Evolutionary conservation across 2,888 invertebrate genomes (phyloP).

Genomic region (Hylaea fasciaria): DNA sequence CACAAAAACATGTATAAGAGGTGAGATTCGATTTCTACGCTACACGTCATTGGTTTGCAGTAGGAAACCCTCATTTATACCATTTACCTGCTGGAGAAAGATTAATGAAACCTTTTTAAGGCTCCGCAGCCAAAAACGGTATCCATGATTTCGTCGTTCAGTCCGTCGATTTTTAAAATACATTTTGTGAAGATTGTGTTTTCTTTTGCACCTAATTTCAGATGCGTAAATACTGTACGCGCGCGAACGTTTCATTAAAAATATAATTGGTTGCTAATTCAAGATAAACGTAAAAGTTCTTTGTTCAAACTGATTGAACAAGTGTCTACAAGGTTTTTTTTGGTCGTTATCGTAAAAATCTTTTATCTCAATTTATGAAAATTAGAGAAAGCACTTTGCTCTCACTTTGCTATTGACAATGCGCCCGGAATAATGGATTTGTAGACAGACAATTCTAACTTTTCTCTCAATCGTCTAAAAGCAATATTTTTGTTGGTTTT

Average conservation of each 20-base stretch:
- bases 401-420: constrained; percentile 2
- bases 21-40: constrained; percentile 9
- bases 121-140: too few species aligned
- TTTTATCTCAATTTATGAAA: constrained; percentile 10
- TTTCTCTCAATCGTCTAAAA: constrained; percentile 11
- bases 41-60: neutral
- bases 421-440: constrained; percentile 8
- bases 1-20: constrained; percentile 6
- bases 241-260: too few species aligned
- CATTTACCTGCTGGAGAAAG: neutral
- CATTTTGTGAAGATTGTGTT: too few species aligned
- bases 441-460: constrained; percentile 6
- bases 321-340: constrained; percentile 6
- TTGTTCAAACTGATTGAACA: constrained; percentile 2
- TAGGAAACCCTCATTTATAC: neutral
- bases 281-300: neutral
- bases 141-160: too few species aligned
- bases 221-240: too few species aligned
- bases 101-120: too few species aligned
- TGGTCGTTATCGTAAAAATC: constrained; percentile 3
- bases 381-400: constrained; percentile 2
- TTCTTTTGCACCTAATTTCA: too few species aligned
- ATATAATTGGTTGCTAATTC: neutral
- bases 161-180: too few species aligned
- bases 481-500: constrained; percentile 18